A percentile compares a stretch with the other conserved stretches of the same genome.
phyloP scores from a whole-genome alignment of 2,888 invertebrate species.

The Mythimna loreyi region DNA sequence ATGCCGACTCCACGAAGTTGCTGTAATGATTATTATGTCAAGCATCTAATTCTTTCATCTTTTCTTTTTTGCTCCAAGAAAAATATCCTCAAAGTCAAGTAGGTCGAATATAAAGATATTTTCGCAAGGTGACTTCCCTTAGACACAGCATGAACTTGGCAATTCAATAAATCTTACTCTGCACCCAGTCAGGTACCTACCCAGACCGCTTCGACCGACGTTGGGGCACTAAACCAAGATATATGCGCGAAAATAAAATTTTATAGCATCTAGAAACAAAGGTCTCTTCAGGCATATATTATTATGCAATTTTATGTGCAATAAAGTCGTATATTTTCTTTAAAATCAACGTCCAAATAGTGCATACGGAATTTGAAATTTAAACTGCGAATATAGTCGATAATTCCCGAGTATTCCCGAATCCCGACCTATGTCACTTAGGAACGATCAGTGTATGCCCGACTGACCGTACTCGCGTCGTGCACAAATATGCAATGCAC shows the following conservation, averaged over 20 bases:
- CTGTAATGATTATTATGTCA: constrained; percentile 30
- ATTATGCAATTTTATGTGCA: constrained; percentile 28
- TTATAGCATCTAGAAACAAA: constrained; percentile 70
- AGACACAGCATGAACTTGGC: constrained; percentile 51
- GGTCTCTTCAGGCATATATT: constrained; percentile 46
- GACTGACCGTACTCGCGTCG: constrained; percentile 76
- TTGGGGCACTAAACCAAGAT: constrained; percentile 61
- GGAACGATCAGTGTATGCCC: constrained; percentile 72
- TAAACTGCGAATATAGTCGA: constrained; percentile 6
- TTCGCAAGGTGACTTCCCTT: constrained; percentile 72
- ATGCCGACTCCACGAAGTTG: constrained; percentile 25
- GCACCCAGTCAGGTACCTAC: constrained; percentile 53
- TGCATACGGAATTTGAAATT: not conserved
- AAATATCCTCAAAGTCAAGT: constrained; percentile 66
- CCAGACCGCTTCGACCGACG: constrained; percentile 38
- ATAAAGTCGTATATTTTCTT: constrained; percentile 15
- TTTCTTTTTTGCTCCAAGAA: constrained; percentile 45
- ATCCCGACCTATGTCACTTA: constrained; percentile 80
- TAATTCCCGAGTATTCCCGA: constrained; percentile 67
- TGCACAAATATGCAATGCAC: constrained; percentile 62
- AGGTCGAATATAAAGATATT: constrained; percentile 70
- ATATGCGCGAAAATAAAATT: constrained; percentile 73
- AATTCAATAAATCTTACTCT: constrained; percentile 60
- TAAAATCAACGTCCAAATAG: constrained; percentile 13
- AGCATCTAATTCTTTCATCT: constrained; percentile 24